phyloP scores from a whole-genome alignment of 30 jellyfish, hydroid and myxozoan species.

The Aurelia aurita region DNA sequence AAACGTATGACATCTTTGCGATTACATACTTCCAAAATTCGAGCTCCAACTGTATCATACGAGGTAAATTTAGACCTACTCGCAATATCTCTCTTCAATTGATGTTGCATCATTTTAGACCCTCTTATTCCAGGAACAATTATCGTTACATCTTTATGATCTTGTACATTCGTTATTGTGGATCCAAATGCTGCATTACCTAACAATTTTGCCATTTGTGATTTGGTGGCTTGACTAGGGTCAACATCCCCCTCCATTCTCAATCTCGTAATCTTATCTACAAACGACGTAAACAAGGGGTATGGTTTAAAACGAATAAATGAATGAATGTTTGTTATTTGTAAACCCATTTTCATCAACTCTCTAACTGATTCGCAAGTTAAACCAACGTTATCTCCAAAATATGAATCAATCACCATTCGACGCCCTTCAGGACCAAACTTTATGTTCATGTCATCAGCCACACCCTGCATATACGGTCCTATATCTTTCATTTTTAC shows the following conservation, averaged over 20 bases:
- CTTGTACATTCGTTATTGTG: too few relatives aligned
- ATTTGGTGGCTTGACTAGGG: too few relatives aligned
- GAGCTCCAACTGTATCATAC: too few relatives aligned
- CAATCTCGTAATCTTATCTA: background rate
- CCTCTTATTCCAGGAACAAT: too few relatives aligned
- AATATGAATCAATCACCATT: conserved; percentile 18
- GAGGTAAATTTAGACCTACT: too few relatives aligned
- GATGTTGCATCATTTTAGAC: too few relatives aligned
- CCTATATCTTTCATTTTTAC: conserved; percentile 22
- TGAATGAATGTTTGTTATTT: background rate
- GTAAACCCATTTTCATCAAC: background rate
- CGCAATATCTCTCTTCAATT: too few relatives aligned
- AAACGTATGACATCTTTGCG: too few relatives aligned
- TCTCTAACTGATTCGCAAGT: background rate
- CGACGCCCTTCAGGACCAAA: background rate
- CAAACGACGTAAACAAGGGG: background rate
- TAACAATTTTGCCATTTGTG: too few relatives aligned
- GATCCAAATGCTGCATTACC: too few relatives aligned
- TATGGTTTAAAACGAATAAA: background rate
- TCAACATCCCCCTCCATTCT: conserved; percentile 1
- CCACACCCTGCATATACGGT: background rate
- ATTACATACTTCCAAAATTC: too few relatives aligned
- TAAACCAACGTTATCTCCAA: background rate
- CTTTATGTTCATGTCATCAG: background rate
- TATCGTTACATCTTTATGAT: too few relatives aligned